Evolutionary conservation across 2,113 vertebrate species (phyloP), one percentile per base, ranked within the genome.

Genomic region (Gadus chalcogrammus): DNA sequence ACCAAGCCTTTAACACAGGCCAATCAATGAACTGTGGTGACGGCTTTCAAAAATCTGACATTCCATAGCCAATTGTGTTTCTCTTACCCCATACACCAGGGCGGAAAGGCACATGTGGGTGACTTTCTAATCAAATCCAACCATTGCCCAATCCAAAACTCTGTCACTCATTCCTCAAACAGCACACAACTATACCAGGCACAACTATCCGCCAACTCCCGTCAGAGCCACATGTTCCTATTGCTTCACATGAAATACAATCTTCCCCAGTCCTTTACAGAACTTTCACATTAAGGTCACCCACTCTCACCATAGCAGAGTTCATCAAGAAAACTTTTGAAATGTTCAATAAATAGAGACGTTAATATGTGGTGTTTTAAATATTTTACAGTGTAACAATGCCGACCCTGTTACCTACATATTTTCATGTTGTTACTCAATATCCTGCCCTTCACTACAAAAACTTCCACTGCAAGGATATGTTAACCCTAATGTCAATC

Each of bases 91-190:
- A 69, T 70, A 71, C 74, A 72, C 67, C 81, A 69, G 79, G 79
- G 84, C 84, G 82, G 73, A 85, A 91, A 91, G 89, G 89, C 89
- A 91, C 88, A 81, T 82, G 84, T 84, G 84, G 83, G 77, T 79
- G 82, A 87, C 75, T 60, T 58, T 77, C 82, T 35, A 69, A 72
- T 70, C 55, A 71, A 48, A 48, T 48, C 31, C 31, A 35, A 35
- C 4, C 77, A 17, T 24, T 61, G 68, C 42, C 59, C 71, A 55
- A 73, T 58, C 59, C 20, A 55, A 73, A 61, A 42, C 79, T 73
- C 69, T 60, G 64, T 62, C 71, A 35, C 9, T 48, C 42, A 11
- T 48, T 52, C 1, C 20, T 72, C 76, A 61, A 71, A 48, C 52
- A 77, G 76, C 64, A 28, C 42, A 77, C 77, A 48, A 24, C 67